phyloP scores from a whole-genome alignment of 2,888 invertebrate species.

The Metallyticus violacea region DNA sequence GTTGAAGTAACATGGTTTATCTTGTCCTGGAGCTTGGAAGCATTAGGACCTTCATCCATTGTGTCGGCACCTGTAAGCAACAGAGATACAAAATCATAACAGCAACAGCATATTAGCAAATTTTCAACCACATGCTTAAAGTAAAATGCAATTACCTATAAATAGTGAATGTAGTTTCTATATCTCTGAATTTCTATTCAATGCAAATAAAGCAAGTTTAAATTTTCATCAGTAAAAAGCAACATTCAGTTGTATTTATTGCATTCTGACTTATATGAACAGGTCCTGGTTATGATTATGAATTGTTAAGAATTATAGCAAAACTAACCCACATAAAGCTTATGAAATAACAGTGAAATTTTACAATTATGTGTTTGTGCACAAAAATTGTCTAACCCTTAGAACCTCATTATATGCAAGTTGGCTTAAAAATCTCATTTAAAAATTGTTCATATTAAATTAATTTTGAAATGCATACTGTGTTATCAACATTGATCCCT shows the following conservation, averaged over 20 bases:
- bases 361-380: background rate
- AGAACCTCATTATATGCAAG: background rate
- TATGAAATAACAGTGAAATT: background rate
- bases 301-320: background rate
- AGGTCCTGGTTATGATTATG: background rate
- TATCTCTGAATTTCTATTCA: background rate
- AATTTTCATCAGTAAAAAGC: background rate
- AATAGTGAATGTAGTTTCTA: background rate
- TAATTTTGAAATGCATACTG: too few relatives aligned
- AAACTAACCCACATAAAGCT: background rate
- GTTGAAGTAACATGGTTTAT: conserved; percentile 16
- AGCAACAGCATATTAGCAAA: background rate
- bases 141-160: background rate
- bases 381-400: background rate
- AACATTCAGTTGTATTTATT: background rate
- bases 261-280: background rate
- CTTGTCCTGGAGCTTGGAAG: background rate
- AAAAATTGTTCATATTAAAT: too few relatives aligned
- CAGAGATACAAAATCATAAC: background rate
- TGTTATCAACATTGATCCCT: too few relatives aligned
- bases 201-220: background rate
- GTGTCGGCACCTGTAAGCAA: background rate
- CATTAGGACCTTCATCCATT: background rate
- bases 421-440: too few relatives aligned
- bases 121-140: too few relatives aligned